Percentiles rank a stretch among this genome's conserved stretches.
Conservation (phyloP, 2,888 invertebrate genomes). For the Agonopterix subpropinquella region DNA sequence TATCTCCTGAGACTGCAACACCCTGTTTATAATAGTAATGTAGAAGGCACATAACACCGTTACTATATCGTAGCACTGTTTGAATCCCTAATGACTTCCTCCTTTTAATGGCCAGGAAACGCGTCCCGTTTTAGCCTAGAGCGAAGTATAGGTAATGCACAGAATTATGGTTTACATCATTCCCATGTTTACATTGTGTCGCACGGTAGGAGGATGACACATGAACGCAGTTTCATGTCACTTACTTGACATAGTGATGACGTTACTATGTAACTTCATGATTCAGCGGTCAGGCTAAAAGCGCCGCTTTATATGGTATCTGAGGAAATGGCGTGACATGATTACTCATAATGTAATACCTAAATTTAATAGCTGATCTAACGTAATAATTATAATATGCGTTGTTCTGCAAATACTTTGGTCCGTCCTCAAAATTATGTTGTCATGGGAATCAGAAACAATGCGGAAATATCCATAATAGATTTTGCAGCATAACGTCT, state of each 20-base stretch:
- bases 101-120: slow-evolving; percentile 52
- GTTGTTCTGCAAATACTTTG: no score
- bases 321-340: not conserved
- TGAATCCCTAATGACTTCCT: slow-evolving; percentile 62
- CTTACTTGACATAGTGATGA: slow-evolving; percentile 1
- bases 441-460: no score
- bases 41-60: slow-evolving; percentile 44
- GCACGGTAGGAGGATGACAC: no score
- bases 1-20: slow-evolving; percentile 44
- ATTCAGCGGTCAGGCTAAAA: not conserved
- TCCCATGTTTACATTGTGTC: no score
- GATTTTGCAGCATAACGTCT: no score
- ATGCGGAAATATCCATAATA: no score
- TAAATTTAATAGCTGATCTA: not conserved
- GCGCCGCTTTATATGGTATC: not conserved
- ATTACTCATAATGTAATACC: not conserved
- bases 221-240: not conserved
- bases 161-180: slow-evolving; percentile 11
- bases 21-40: slow-evolving; percentile 51
- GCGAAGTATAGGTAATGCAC: slow-evolving; percentile 9
- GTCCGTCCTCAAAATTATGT: no score
- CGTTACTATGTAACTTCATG: not conserved
- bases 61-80: slow-evolving; percentile 52
- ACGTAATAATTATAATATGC: no score
- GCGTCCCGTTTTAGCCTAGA: slow-evolving; percentile 36